These are phyloP conservation scores for Corythaixoides concolor DNA, from an alignment of 2,113 vertebrate species.

Conservation along the genomic window DNA sequence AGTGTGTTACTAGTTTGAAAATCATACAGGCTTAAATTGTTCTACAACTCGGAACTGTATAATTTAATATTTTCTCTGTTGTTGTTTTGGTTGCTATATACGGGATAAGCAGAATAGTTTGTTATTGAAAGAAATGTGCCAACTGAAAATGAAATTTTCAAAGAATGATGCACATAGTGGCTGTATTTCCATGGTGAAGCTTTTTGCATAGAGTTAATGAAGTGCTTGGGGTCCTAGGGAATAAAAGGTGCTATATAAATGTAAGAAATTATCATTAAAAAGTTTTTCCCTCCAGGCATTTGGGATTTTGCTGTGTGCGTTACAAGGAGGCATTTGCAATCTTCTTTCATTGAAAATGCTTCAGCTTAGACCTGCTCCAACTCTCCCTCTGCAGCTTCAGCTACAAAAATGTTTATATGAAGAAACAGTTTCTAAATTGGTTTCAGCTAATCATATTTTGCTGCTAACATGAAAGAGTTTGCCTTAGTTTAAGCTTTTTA, in stretches of 20 bases:
- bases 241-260: constrained; percentile 64
- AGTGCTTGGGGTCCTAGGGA: constrained; percentile 53
- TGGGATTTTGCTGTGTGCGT: constrained; percentile 38
- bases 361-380: constrained; percentile 27
- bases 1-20: neutral
- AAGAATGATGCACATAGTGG: neutral
- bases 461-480: constrained; percentile 11
- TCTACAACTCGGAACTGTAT: neutral
- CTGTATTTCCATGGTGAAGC: constrained; percentile 4
- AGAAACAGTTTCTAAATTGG: constrained; percentile 44
- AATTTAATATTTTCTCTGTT: neutral
- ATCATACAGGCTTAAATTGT: neutral
- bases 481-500: constrained; percentile 6
- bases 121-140: neutral
- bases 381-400: constrained; percentile 4
- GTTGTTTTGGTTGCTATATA: neutral
- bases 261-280: constrained; percentile 66
- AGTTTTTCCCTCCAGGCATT: constrained; percentile 55
- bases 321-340: constrained; percentile 38
- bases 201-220: constrained; percentile 51
- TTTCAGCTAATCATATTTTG: constrained; percentile 43
- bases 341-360: constrained; percentile 41
- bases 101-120: neutral
- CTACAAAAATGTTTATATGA: constrained; percentile 44
- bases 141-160: neutral